phyloP scores from a whole-genome alignment of 2,888 invertebrate genomes.

The Hydriomena furcata region DNA sequence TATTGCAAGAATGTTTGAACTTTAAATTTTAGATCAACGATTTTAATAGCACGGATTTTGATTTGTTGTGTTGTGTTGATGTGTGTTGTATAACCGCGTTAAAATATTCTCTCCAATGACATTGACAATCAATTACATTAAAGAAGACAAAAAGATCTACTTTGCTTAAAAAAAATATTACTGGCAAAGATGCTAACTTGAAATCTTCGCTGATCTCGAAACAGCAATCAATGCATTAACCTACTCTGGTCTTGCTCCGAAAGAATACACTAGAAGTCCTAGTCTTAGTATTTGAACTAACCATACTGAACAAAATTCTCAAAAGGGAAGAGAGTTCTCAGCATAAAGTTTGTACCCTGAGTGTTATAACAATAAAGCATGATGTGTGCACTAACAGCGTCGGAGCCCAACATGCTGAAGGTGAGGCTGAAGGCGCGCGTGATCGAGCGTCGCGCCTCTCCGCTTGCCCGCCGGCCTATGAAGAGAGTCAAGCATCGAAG shows the following conservation, averaged over 20 bases:
- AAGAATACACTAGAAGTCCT: too few relatives aligned
- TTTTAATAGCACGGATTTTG: conserved; percentile 4
- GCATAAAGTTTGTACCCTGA: not conserved
- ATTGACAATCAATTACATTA: too few relatives aligned
- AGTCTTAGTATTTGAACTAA: too few relatives aligned
- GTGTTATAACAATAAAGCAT: conserved; percentile 44
- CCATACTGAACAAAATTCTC: too few relatives aligned
- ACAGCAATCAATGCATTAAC: too few relatives aligned
- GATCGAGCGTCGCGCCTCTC: conserved; percentile 96
- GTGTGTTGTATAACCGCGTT: conserved; percentile 10
- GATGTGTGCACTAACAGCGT: conserved; percentile 86
- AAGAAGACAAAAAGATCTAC: too few relatives aligned
- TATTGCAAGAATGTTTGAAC: not conserved
- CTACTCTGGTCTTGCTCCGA: not conserved
- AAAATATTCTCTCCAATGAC: too few relatives aligned
- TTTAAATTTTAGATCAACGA: not conserved
- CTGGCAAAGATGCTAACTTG: too few relatives aligned
- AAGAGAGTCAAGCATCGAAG: conserved; percentile 88
- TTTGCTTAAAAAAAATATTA: too few relatives aligned
- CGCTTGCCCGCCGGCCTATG: conserved; percentile 92
- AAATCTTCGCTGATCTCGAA: too few relatives aligned
- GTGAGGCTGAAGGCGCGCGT: conserved; percentile 97
- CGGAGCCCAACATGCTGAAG: conserved; percentile 98
- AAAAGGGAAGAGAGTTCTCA: not conserved
- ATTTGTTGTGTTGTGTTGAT: conserved; percentile 4